Evolutionary conservation across 2,113 vertebrate genomes (phyloP).

Genomic region (Leucoraja erinaceus): DNA sequence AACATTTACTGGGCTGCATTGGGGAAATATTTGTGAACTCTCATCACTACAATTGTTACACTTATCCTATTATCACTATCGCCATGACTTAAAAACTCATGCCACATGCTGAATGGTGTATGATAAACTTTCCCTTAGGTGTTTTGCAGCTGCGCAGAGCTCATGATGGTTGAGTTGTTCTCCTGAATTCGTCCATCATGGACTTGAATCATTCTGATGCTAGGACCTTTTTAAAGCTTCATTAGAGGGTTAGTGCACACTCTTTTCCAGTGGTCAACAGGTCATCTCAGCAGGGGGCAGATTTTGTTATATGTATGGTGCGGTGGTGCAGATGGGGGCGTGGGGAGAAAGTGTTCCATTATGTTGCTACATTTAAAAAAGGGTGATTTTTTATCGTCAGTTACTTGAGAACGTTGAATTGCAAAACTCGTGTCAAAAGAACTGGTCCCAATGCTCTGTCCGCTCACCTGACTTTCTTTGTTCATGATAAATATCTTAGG

Average conservation of each 20-base stretch:
- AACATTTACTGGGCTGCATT: no score
- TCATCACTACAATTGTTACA: background rate
- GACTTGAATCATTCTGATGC: background rate
- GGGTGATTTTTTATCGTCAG: background rate
- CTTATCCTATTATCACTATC: background rate
- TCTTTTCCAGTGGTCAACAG: background rate
- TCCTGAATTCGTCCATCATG: background rate
- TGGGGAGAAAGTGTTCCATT: background rate
- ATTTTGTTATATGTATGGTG: background rate
- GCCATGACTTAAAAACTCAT: background rate
- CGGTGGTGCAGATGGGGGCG: no score
- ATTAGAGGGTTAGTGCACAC: background rate
- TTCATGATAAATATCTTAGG: background rate
- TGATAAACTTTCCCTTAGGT: background rate
- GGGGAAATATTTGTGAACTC: no score
- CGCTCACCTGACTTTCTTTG: background rate
- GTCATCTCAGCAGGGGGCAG: background rate
- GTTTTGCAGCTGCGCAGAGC: background rate
- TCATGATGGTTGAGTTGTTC: background rate
- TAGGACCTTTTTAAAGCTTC: background rate
- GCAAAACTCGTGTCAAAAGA: background rate
- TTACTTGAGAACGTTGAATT: background rate
- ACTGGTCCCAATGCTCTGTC: background rate
- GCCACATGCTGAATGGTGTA: background rate
- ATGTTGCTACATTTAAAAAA: background rate